phyloP scores from a whole-genome alignment of 2,888 invertebrate genomes.

The Xanthorhoe designata region DNA sequence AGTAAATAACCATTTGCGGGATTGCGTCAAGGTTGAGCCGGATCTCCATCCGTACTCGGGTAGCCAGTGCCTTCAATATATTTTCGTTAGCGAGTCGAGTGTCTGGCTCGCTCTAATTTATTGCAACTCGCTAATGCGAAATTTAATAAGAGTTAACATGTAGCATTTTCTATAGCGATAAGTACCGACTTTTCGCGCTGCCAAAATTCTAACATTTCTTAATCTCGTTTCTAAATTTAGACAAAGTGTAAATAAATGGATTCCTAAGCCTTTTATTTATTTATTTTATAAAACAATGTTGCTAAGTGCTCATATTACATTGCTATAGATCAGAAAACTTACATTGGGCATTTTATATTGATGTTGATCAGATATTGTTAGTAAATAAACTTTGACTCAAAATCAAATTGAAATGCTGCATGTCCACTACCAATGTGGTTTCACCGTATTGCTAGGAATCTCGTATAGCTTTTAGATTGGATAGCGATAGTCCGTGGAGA shows the following conservation, averaged over 20 bases:
- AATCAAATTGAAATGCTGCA: conserved; percentile 15
- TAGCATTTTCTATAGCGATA: conserved; percentile 38
- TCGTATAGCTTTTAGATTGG: conserved; percentile 56
- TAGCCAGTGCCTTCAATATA: conserved; percentile 55
- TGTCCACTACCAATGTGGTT: conserved; percentile 35
- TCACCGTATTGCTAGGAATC: conserved; percentile 44
- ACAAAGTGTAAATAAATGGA: background rate
- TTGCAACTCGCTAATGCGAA: conserved; percentile 64
- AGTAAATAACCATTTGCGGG: conserved; percentile 47
- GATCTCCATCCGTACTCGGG: conserved; percentile 31
- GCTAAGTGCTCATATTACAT: background rate
- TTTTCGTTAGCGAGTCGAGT: conserved; percentile 64
- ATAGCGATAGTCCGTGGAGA: conserved; percentile 56
- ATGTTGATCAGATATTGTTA: background rate
- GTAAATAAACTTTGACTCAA: background rate
- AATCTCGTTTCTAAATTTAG: conserved; percentile 7
- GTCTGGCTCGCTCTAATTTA: conserved; percentile 62
- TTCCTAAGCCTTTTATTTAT: background rate
- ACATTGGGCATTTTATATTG: background rate
- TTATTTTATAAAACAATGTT: background rate
- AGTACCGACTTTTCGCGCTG: conserved; percentile 30
- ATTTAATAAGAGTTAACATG: conserved; percentile 66
- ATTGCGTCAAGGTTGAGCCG: conserved; percentile 41
- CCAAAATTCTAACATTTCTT: conserved; percentile 30
- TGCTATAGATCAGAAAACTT: background rate